These are phyloP conservation scores for Mixornis gularis DNA, from an alignment of 2,113 vertebrate species.

Conservation along the genomic window DNA sequence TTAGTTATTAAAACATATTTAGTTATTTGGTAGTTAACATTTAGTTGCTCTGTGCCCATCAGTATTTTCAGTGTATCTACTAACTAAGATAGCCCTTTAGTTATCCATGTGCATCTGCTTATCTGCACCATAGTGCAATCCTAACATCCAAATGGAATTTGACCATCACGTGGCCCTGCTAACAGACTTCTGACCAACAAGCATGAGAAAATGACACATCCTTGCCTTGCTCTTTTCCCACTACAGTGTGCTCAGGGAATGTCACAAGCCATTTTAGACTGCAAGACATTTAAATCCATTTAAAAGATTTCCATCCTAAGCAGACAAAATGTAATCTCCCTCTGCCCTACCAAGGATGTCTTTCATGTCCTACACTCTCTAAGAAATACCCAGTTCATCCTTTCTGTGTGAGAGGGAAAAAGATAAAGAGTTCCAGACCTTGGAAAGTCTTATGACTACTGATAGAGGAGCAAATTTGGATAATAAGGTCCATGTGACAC, in stretches of 20 bases:
- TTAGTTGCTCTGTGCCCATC: neutral
- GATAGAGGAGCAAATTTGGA: neutral
- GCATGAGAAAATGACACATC: neutral
- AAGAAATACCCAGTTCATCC: neutral
- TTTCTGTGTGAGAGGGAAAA: neutral
- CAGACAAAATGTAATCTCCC: neutral
- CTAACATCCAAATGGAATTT: neutral
- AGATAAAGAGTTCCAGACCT: neutral
- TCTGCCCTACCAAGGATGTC: neutral
- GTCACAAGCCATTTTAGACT: neutral
- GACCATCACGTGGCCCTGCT: rapidly evolving
- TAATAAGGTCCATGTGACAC: neutral
- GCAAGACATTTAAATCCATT: neutral
- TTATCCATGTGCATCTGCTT: neutral
- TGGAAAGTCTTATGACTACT: neutral
- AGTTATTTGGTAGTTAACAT: neutral
- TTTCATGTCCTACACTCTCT: neutral
- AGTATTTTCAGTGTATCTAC: neutral
- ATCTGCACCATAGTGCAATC: neutral
- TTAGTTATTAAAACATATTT: too few relatives aligned
- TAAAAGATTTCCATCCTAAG: neutral
- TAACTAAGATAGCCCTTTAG: neutral
- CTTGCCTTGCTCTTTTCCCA: neutral
- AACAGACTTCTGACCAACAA: neutral
- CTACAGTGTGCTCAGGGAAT: neutral